These are phyloP conservation scores for Dioctria rufipes DNA, from an alignment of 2,888 invertebrate species.

Conservation along the genomic window DNA sequence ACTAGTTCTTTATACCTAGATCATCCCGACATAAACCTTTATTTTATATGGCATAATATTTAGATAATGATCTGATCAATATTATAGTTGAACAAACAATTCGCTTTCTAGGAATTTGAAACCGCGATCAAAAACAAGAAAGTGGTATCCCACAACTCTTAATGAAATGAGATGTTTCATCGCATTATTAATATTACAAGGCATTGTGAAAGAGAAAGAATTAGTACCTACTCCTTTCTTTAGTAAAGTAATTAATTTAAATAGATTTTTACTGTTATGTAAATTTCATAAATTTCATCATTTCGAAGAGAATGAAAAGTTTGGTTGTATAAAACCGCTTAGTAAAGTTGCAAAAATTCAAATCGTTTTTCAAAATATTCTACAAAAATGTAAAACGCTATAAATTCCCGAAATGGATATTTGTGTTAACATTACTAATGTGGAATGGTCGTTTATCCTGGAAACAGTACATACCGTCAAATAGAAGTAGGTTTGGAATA, in stretches of 20 bases:
- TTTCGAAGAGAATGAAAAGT: conserved; percentile 34
- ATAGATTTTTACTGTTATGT: conserved; percentile 38
- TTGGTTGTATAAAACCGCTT: conserved; percentile 23
- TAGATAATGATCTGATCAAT: not conserved
- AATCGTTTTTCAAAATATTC: no score
- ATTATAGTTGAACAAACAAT: no score
- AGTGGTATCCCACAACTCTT: conserved; percentile 13
- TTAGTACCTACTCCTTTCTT: conserved; percentile 42
- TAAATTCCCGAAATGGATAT: no score
- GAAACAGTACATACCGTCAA: conserved; percentile 25
- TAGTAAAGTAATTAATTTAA: conserved; percentile 45
- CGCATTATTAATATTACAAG: no score
- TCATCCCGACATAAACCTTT: conserved; percentile 18
- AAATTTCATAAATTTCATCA: conserved; percentile 49
- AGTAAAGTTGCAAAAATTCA: conserved; percentile 10
- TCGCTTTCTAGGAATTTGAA: no score
- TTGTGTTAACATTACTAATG: conserved; percentile 14
- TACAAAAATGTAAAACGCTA: no score
- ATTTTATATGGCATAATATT: not conserved
- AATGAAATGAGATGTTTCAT: conserved; percentile 21
- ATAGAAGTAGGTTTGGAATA: conserved; percentile 38
- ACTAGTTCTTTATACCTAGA: conserved; percentile 12
- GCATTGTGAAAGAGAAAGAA: not conserved
- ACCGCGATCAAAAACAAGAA: conserved; percentile 5
- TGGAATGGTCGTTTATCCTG: no score